Base-by-base conservation (phyloP, 2,888 invertebrate species). In the Drosophila seclusa region DNA sequence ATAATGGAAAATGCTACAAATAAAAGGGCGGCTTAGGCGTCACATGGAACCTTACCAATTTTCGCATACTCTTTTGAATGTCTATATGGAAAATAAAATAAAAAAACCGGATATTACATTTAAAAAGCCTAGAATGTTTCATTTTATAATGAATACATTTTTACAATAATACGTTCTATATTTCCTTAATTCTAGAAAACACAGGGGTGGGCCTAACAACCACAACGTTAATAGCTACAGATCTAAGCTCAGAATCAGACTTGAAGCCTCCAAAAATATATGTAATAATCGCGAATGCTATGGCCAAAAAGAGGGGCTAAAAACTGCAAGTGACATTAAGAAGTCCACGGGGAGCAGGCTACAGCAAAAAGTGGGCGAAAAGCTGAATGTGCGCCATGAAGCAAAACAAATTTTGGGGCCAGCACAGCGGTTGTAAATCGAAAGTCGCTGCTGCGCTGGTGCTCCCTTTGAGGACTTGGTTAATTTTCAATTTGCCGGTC, bases 401-500 rank as follows among this genome's bases (percentile, higher is more conserved):
- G 49, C 65, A 72, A 68, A 76, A 65, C 73, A 63, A 62, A 65
- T 63, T 71, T 68, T 52, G 52, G 53, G 68, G 53, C 50, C 29
- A 29, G 58, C 62, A 31, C 49, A 55, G 27, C 66, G 58, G 57
- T 67, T 71, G 73, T 73, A 73, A 67, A 66, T 78, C 79, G 74
- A 66, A 74, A 73, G 64, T 29, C 62, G 50, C 54, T 53, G 62
- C 40, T 65, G 59, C 29, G 54, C 6, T 10, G 29, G 32, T 34
- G 18, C 16, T 45, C 31, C 38, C 68, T 69, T 61, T 60, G 71
- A 73, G 68, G 76, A 71, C 74, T 81, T 77, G 71, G 65, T 79
- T 87, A 83, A 85, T 83, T 85, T 85, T 87, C 87, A 87, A 85
- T 87, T 84, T 85, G 80, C 66, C 67, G 76, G 73, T 45, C 68